Base-by-base conservation (phyloP, 2,113 vertebrate genomes). In the Lagopus leucura region DNA sequence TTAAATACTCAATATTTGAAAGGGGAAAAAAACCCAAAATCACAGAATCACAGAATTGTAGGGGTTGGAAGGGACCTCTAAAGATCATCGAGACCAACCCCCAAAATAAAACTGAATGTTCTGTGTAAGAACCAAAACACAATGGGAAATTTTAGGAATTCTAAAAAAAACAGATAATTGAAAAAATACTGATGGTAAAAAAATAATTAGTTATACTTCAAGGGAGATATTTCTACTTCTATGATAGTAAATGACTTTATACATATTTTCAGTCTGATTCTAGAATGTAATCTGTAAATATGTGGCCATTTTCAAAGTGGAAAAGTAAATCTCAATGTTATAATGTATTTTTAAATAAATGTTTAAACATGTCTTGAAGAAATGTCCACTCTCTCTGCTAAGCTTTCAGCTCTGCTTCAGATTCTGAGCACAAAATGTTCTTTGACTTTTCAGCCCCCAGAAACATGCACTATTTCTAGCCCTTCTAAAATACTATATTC, bases 311-410 rank as follows among this genome's bases (percentile, higher is more conserved):
- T 76, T 55, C 57, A 6, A 64, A 76, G 28, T 6, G 0, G 0
- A 69, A 82, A 89, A 63, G 13, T 6, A 69, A 58, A 60, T 55
- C 43, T 18, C 6, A 8, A 7, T 54, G 4, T 10, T 34, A 42
- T 15, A 12, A 28, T 18, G 17, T 1, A 1, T 42, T 89, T 69
- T 66, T 12, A 13, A 79, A 77, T 1, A 17, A 69, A 3, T 5
- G 0, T 36, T 73, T 50, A 40, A 47, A 4, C 3, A 15, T 1
- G 1, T 66, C 32, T 47, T 27, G 48, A 19, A 64, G 24, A 84
- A 92, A 78, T 0, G 0, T 2, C 6, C 3, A 11, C 11, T 55
- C 50, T 4, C 1, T 28, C n/a, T 32, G 19, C 6, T 36, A 47
- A 82, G 11, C 32, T 76, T 47, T 66, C 36, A 19, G 5, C 30